A percentile compares a stretch with the other conserved stretches of the same genome.
phyloP scores from a whole-genome alignment of 1,140 invertebrate species.

The Pectinophora gossypiella region DNA sequence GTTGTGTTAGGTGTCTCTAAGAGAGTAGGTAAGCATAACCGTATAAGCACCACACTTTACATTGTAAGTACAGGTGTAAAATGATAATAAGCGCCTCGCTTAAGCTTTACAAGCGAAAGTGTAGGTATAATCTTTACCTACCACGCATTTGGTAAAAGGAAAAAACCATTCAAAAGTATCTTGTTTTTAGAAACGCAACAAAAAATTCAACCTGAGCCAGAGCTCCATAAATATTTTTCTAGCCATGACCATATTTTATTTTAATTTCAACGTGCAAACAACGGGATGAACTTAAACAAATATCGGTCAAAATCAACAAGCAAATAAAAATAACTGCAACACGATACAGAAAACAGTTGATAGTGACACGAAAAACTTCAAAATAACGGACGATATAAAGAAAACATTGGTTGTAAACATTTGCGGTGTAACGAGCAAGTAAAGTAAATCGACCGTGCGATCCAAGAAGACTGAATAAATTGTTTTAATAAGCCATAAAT shows the following conservation, averaged over 20 bases:
- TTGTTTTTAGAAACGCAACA: no score
- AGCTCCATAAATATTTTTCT: no score
- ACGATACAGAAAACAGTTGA: background rate
- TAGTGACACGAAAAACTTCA: conserved; percentile 7
- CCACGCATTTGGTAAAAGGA: no score
- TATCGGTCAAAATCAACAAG: background rate
- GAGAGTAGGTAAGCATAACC: no score
- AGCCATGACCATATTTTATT: background rate
- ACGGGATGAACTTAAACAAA: background rate
- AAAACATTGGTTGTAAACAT: conserved; percentile 29
- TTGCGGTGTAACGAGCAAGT: background rate
- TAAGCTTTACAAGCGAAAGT: no score
- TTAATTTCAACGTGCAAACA: background rate
- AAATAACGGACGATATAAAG: conserved; percentile 51
- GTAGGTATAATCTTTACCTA: no score
- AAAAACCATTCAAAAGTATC: no score
- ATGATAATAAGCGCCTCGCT: no score
- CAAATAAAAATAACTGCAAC: background rate
- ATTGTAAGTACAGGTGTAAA: no score
- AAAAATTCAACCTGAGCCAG: no score
- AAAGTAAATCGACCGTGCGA: conserved; percentile 51
- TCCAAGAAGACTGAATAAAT: conserved; percentile 51
- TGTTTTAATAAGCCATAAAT: conserved; percentile 59
- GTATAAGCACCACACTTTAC: no score
- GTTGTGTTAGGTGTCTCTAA: no score